Base-by-base conservation (phyloP, 2,113 vertebrate genomes). In the Calyptommatus sinebrachiatus region DNA sequence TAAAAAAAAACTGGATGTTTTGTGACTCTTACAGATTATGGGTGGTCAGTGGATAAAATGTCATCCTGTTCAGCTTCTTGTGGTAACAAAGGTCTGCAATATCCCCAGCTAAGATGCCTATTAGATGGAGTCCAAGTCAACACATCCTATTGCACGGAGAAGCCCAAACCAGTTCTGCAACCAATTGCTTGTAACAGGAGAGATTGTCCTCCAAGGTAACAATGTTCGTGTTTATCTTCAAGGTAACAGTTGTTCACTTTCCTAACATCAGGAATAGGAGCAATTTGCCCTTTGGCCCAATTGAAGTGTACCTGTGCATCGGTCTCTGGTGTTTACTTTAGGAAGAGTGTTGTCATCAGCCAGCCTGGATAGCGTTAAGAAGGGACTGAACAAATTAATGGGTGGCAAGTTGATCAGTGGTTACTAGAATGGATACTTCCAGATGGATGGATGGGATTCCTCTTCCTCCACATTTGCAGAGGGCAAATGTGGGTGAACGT, bases 161-260 rank as follows among this genome's bases (percentile, higher is more conserved):
- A 90, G 78, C 91, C 74, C 11, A 94, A 94, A 84, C 95, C 94
- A 60, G n/a, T 91, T 5, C 85, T 94, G 65, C 93, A 94, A 12
- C 90, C 92, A 0, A 1, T 94, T 0, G 69, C 93, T 0, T 99
- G 97, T 85, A 95, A 92, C 89, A 95, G 96, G 85, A 96, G 94
- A 94, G 95, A 95, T 89, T 99, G 97, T 75, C 94, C 94, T 83
- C 92, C 96, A 88, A 95, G 96, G 98, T 99, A 83, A 57, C 53
- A 57, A 4, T 57, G 14, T 50, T 50, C 53, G 9, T 57, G 5
- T 1, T 0, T n/a, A 12, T 21, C 26, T 57, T 53, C 62, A 69
- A 48, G 21, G 31, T 7, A 4, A 12, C 14, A 7, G 66, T 21
- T 20, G 63, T 68, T 53, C 72, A 71, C 26, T 41, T 24, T 10